Percentiles rank a stretch among this genome's conserved stretches.
These are phyloP conservation scores for Melanerpes aurifrons DNA, from an alignment of 2,113 vertebrate genomes.

Conservation along the genomic window DNA sequence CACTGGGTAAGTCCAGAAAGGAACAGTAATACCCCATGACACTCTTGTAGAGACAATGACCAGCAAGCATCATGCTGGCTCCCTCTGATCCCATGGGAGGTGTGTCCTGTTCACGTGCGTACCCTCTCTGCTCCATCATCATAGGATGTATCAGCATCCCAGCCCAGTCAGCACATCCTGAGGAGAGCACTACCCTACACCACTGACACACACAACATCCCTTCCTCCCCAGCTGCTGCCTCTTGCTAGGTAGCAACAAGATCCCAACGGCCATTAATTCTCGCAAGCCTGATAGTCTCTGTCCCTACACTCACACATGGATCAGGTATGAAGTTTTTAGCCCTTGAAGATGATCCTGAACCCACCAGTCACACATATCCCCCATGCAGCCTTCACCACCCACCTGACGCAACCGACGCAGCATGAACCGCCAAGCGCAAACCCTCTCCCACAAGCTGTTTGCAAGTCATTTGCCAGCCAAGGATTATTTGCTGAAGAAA, in stretches of 20 bases:
- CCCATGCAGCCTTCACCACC: background rate
- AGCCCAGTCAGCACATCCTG: rapidly evolving
- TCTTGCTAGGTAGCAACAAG: background rate
- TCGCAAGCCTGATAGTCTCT: background rate
- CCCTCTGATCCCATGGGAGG: background rate
- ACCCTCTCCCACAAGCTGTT: conserved; percentile 43
- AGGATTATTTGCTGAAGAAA: conserved; percentile 39
- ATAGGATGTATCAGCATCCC: background rate
- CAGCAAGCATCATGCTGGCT: rapidly evolving
- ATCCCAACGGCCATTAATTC: rapidly evolving
- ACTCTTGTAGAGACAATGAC: background rate
- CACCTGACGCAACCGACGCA: background rate
- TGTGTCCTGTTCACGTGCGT: background rate
- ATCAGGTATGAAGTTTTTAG: background rate
- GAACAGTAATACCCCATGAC: background rate
- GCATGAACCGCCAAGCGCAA: background rate
- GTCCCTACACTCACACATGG: background rate
- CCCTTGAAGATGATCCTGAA: background rate
- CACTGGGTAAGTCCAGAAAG: background rate
- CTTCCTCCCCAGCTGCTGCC: background rate
- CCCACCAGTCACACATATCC: rapidly evolving
- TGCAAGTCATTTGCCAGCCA: conserved; percentile 45
- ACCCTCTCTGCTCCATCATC: background rate
- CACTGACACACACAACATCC: background rate
- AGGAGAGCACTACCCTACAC: rapidly evolving